Base-by-base conservation (phyloP, 2,113 vertebrate species). In the Pogonocichla stellata region DNA sequence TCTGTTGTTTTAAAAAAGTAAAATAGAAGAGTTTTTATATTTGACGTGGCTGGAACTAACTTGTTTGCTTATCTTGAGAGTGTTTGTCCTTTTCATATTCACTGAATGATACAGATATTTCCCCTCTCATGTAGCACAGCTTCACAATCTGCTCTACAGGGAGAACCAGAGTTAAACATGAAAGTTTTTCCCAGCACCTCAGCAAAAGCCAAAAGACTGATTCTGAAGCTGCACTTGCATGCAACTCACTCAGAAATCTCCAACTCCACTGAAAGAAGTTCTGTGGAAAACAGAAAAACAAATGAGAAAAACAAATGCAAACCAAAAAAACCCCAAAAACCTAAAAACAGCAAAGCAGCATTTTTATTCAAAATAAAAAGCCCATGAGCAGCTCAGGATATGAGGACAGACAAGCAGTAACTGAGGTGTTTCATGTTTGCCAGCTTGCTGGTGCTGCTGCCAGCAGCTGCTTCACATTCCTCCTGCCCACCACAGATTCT, bases 261-360 rank as follows among this genome's bases (percentile, higher is more conserved):
- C 34, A 71, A 38, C 4, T 62, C 42, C 9, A n/a, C 14, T 28
- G 42, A 45, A 54, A 50, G n/a, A 47, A 14, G 14, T 33, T 72
- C n/a, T 10, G 4, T 5, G 57, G 8, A 1, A 34, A 42, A 11
- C 10, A 29, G n/a, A 4, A 3, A 29, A 36, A 4, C 4, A 29
- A 40, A 3, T 3, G 15, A 53, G 6, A 5, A 22, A 50, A 43
- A 62, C 5, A 69, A 64, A 26, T 17, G 1, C 2, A 28, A 33
- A 24, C 8, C 5, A 34, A 51, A 48, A 48, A 18, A 38, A 16
- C 3, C 20, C 6, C 6, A 3, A 58, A 28, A 38, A 19, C 2
- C 2, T 6, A 38, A 45, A 24, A 17, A 0, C 7, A 36, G 26
- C 8, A 43, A 66, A 34, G 17, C 40, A 79, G 19, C 15, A 5